Percentiles rank a stretch among this genome's conserved stretches.
Conservation (phyloP, 53 echinoderm and acorn worm genomes). For the Paracentrotus lividus region DNA sequence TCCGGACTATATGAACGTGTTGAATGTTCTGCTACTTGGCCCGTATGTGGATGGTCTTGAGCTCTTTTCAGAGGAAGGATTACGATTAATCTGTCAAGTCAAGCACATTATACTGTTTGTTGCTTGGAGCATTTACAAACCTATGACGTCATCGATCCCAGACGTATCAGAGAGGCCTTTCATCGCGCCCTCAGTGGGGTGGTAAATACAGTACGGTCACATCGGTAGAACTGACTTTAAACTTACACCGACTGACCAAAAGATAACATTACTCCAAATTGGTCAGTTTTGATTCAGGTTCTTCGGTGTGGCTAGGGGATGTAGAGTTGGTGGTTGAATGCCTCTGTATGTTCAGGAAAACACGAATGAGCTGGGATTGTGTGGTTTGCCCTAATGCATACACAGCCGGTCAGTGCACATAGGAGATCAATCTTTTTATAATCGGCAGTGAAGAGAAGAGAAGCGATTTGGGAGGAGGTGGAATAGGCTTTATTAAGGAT, state of each 20-base stretch:
- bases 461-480: background rate
- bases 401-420: background rate
- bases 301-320: too few species aligned
- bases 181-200: background rate
- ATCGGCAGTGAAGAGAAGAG: background rate
- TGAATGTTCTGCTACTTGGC: constrained; percentile 9
- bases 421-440: background rate
- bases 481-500: too few species aligned
- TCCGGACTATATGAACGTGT: background rate
- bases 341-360: background rate
- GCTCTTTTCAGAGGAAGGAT: background rate
- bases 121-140: background rate
- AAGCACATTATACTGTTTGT: constrained; percentile 30
- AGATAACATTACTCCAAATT: too few species aligned
- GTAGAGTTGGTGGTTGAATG: background rate
- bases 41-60: background rate
- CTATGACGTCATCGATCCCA: constrained; percentile 19
- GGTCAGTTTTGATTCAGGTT: too few species aligned
- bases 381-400: background rate
- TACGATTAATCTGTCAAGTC: constrained; percentile 10
- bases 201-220: too few species aligned
- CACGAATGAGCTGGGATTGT: constrained; percentile 10
- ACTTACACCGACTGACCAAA: too few species aligned
- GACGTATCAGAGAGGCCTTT: background rate
- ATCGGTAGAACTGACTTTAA: too few species aligned